Percentiles rank a stretch among this genome's conserved stretches.
Conservation (phyloP, 2,797 vertebrate species). For the Rhynchonycteris naso region DNA sequence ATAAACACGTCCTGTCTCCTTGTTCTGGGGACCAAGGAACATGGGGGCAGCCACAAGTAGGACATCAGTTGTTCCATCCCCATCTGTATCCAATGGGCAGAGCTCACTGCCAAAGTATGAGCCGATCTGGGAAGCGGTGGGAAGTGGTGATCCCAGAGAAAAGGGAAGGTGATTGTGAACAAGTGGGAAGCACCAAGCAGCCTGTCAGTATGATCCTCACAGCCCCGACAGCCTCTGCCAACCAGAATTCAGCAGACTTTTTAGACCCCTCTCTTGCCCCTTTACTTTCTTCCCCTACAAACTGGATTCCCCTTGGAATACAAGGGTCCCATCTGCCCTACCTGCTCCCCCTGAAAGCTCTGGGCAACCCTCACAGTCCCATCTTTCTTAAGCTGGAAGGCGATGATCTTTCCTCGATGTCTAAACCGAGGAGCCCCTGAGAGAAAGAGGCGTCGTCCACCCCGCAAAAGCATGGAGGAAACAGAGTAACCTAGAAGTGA, state of each 20-base stretch:
- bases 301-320: neutral
- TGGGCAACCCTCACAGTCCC: slow-evolving; percentile 90
- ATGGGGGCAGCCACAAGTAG: slow-evolving; percentile 96
- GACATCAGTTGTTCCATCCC: slow-evolving; percentile 93
- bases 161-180: slow-evolving; percentile 16
- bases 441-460: slow-evolving; percentile 89
- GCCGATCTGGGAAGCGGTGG: slow-evolving; percentile 89
- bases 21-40: slow-evolving; percentile 94
- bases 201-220: neutral
- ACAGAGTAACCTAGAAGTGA: slow-evolving; percentile 92
- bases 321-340: slow-evolving; percentile 70
- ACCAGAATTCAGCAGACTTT: neutral
- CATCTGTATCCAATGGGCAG: slow-evolving; percentile 92
- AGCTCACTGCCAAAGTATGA: slow-evolving; percentile 97
- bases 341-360: slow-evolving; percentile 95
- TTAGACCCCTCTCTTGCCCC: neutral
- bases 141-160: slow-evolving; percentile 10
- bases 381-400: slow-evolving; percentile 90
- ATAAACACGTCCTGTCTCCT: slow-evolving; percentile 94
- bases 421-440: slow-evolving; percentile 96
- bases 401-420: slow-evolving; percentile 96
- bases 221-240: slow-evolving; percentile 81
- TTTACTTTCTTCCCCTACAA: neutral
- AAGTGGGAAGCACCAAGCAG: neutral
- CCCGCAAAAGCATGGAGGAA: slow-evolving; percentile 90